Percentiles rank a stretch among this genome's conserved stretches.
These are phyloP conservation scores for Drosophila tripunctata DNA, from an alignment of 2,888 invertebrate genomes.

Conservation along the genomic window DNA sequence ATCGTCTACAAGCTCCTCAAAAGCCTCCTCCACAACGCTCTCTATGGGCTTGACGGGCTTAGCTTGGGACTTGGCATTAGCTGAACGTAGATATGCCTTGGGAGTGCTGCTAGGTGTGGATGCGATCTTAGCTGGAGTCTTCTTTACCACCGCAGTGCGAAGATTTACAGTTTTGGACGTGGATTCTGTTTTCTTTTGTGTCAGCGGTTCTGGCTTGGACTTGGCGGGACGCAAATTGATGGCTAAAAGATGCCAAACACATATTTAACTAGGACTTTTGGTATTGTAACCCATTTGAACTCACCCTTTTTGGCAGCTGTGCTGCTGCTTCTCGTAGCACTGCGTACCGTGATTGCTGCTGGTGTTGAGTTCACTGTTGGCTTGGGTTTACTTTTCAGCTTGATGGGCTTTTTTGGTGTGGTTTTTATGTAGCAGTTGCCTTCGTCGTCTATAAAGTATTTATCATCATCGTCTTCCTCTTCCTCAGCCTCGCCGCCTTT, in stretches of 20 bases:
- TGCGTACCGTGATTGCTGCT: slow-evolving; percentile 21
- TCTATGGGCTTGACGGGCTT: background rate
- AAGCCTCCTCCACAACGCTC: background rate
- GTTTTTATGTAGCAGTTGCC: slow-evolving; percentile 93
- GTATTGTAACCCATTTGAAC: too few species aligned
- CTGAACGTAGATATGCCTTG: slow-evolving; percentile 31
- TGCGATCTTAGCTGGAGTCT: slow-evolving; percentile 9
- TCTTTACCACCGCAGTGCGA: slow-evolving; percentile 47
- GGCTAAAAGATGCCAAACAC: slow-evolving; percentile 24
- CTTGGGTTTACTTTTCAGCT: slow-evolving; percentile 47
- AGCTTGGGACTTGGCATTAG: background rate
- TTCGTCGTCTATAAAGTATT: slow-evolving; percentile 90
- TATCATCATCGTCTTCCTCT: slow-evolving; percentile 85
- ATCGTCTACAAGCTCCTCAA: slow-evolving; percentile 62
- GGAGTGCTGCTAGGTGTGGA: slow-evolving; percentile 1
- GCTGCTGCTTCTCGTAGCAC: slow-evolving; percentile 18
- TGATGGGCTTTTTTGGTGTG: slow-evolving; percentile 85
- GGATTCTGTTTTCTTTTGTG: background rate
- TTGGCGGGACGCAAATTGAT: slow-evolving; percentile 65
- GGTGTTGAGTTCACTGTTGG: slow-evolving; percentile 4
- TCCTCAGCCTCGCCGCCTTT: slow-evolving; percentile 68
- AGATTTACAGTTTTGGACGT: slow-evolving; percentile 74
- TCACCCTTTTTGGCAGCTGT: too few species aligned
- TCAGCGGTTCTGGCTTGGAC: slow-evolving; percentile 8
- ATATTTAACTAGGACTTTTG: too few species aligned